Evolutionary conservation across 2,888 invertebrate species (phyloP), one percentile per base, ranked within the genome.

Genomic region (Drosophila formosana): DNA sequence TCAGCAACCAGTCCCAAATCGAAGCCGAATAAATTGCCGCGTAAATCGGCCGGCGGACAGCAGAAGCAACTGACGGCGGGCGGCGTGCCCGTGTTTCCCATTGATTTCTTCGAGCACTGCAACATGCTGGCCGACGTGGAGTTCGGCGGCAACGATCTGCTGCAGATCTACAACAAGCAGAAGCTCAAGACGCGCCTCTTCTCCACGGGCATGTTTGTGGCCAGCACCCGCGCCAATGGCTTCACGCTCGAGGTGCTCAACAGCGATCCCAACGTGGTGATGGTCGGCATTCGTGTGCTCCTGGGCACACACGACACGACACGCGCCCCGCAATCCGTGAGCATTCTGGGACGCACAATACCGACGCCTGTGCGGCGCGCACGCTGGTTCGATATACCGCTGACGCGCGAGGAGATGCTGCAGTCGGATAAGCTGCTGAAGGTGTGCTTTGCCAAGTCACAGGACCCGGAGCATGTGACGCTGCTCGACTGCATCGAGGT

Each of bases 101-200:
- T 98, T 39, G 99, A 99, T 91, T 99, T 98, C 94, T 99, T 99
- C 92, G 99, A 99, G 91, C 97, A 98, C 90, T 98, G 98, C 91
- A 96, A 96, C 60, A 95, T 95, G 8, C 95, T 98, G 95, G 96
- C 96, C 75, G 98, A 99, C 87, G 95, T 98, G 0, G 99, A 99
- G 92, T 98, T 97, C 90, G 98, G 98, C 8, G 99, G 99, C 7
- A 98, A 97, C 90, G 99, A 99, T 93, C 93, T 99, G 0, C 93
- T 99, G 7, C 98, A 99, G 93, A 96, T 98, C 46, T 99, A 99
- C 92, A 98, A 98, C 90, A 95, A 96, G 0, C 96, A 96, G 18
- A 99, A 99, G 92, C 95, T 99, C 39, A 99, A 98, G 92, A 96
- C 98, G 84, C 94, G 99, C 11, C 81, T 92, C 52, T 91, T 91